Percentiles rank a stretch among this genome's conserved stretches.
phyloP scores from a whole-genome alignment of 2,797 vertebrate genomes.

The Microchirus variegatus region DNA sequence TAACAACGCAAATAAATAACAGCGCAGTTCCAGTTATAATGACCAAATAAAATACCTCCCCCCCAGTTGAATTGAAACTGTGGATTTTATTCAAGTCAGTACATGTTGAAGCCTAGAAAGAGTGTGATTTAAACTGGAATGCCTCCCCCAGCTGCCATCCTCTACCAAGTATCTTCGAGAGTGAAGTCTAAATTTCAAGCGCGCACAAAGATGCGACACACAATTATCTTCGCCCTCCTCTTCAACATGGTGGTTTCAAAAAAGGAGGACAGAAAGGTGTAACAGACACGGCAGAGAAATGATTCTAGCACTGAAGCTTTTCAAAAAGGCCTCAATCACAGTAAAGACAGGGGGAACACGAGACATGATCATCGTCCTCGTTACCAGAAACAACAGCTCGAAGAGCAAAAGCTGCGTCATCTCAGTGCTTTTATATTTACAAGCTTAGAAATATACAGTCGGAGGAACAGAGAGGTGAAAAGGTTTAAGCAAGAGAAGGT shows the following conservation, averaged over 20 bases:
- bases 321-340: conserved; percentile 63
- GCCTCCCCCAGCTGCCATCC: conserved; percentile 12
- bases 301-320: conserved; percentile 61
- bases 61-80: conserved; percentile 73
- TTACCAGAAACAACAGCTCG: conserved; percentile 61
- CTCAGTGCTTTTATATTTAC: conserved; percentile 75
- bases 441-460: conserved; percentile 71
- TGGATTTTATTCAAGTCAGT: conserved; percentile 81
- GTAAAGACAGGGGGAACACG: conserved; percentile 48
- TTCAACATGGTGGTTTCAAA: conserved; percentile 51
- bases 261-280: conserved; percentile 47
- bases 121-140: conserved; percentile 37
- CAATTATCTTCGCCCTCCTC: conserved; percentile 59
- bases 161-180: conserved; percentile 50
- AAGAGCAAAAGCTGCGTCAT: conserved; percentile 50
- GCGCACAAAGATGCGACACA: conserved; percentile 42
- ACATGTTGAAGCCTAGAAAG: conserved; percentile 68
- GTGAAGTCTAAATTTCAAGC: conserved; percentile 50
- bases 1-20: conserved; percentile 38
- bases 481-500: conserved; percentile 55
- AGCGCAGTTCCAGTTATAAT: conserved; percentile 47
- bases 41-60: conserved; percentile 70
- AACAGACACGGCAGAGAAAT: conserved; percentile 50
- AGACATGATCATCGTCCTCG: conserved; percentile 49
- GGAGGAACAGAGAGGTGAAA: conserved; percentile 47